A percentile compares a stretch with the other conserved stretches of the same genome.
These are phyloP conservation scores for Eristalis pertinax DNA, from an alignment of 2,888 invertebrate genomes.

Conservation along the genomic window DNA sequence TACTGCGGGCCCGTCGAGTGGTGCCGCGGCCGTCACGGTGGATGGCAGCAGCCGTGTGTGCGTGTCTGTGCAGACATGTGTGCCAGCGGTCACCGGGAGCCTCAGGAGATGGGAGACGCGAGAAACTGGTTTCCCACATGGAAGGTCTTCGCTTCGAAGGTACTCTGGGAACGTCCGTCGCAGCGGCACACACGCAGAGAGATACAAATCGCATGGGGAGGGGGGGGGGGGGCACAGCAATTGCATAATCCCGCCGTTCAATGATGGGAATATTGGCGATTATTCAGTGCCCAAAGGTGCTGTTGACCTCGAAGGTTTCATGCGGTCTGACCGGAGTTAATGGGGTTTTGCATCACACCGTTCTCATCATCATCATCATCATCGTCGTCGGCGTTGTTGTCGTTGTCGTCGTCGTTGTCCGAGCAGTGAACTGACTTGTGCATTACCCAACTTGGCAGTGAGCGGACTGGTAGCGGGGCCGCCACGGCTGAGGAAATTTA, in stretches of 20 bases:
- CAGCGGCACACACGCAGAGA: constrained; percentile 17
- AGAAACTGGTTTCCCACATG: constrained; percentile 48
- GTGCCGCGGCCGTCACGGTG: background rate
- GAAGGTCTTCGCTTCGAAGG: constrained; percentile 46
- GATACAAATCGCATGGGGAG: constrained; percentile 68
- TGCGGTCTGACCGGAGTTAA: constrained; percentile 47
- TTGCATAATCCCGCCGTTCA: constrained; percentile 61
- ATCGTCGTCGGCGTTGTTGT: background rate
- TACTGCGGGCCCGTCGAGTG: background rate
- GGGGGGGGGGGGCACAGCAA: constrained; percentile 22
- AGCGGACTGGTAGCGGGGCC: background rate
- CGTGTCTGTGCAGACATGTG: constrained; percentile 22
- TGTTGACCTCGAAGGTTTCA: constrained; percentile 68
- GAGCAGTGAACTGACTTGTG: constrained; percentile 45
- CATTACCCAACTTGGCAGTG: constrained; percentile 56
- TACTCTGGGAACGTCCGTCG: constrained; percentile 43
- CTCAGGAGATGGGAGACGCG: background rate
- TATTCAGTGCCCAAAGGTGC: constrained; percentile 67
- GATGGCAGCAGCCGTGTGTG: background rate
- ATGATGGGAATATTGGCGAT: constrained; percentile 67
- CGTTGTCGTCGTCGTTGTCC: background rate
- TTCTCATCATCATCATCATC: background rate
- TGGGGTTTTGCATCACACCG: constrained; percentile 54
- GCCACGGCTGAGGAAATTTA: constrained; percentile 54
- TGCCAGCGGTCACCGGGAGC: background rate